These are phyloP conservation scores for Seriola aureovittata DNA, from an alignment of 2,113 vertebrate genomes.

Conservation along the genomic window DNA sequence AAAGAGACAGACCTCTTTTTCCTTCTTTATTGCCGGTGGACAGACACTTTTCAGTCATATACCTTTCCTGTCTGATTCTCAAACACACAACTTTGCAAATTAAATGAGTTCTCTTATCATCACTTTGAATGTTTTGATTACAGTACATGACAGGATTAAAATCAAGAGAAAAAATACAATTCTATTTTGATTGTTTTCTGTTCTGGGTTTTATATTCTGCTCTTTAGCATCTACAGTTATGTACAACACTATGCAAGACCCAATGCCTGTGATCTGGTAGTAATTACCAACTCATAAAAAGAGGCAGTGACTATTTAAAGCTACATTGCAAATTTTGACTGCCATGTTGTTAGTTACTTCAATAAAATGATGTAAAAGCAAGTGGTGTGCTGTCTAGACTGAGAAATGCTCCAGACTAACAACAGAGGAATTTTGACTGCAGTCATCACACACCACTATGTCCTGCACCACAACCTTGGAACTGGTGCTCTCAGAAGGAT, in stretches of 20 bases:
- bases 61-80: constrained; percentile 2
- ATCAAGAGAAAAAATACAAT: background rate
- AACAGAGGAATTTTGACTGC: background rate
- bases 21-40: background rate
- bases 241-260: background rate
- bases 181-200: background rate
- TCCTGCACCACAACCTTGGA: background rate
- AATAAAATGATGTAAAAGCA: background rate
- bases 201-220: background rate
- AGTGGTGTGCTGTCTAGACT: background rate
- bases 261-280: background rate
- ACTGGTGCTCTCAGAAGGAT: background rate
- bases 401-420: background rate
- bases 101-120: background rate
- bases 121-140: constrained; percentile 9
- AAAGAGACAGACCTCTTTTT: background rate
- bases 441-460: background rate
- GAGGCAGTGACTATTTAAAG: background rate
- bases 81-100: background rate
- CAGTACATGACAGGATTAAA: background rate
- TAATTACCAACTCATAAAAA: background rate
- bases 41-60: constrained; percentile 26
- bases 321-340: background rate
- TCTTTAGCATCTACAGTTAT: background rate
- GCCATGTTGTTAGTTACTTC: background rate